Percentiles rank a stretch among this genome's conserved stretches.
Conservation (phyloP, 2,888 invertebrate species). For the Amitus sp. region DNA sequence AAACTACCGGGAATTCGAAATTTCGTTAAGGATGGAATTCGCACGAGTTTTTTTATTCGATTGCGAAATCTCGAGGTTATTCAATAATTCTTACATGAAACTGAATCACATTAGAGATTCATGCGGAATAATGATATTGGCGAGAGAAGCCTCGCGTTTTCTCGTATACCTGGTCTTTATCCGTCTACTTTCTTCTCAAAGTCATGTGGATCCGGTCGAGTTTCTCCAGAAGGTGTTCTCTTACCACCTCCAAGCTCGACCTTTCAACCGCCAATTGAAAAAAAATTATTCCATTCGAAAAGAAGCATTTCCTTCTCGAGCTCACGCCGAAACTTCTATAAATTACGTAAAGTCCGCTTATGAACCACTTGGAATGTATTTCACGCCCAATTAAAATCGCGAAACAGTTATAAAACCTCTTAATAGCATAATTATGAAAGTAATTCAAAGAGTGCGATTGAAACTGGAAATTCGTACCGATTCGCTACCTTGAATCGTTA, state of each 20-base stretch:
- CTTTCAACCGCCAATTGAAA: not conserved
- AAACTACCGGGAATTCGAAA: too few relatives aligned
- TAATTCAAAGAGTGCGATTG: slow-evolving; percentile 21
- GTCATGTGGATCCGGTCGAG: slow-evolving; percentile 51
- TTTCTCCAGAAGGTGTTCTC: slow-evolving; percentile 55
- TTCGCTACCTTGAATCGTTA: slow-evolving; percentile 19
- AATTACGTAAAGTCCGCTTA: too few relatives aligned
- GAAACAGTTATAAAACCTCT: not conserved
- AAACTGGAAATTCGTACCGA: slow-evolving; percentile 11
- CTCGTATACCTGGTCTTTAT: slow-evolving; percentile 37
- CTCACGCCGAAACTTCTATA: too few relatives aligned
- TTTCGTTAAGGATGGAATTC: too few relatives aligned
- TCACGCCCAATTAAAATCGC: not conserved
- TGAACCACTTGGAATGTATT: not conserved
- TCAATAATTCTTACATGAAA: too few relatives aligned
- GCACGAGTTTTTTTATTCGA: too few relatives aligned
- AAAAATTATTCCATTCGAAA: not conserved
- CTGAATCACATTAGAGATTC: too few relatives aligned
- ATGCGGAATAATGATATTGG: slow-evolving; percentile 10
- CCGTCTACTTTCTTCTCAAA: slow-evolving; percentile 57
- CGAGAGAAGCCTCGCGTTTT: slow-evolving; percentile 13
- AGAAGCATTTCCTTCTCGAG: not conserved
- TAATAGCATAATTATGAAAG: slow-evolving; percentile 4
- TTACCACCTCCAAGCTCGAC: slow-evolving; percentile 18
- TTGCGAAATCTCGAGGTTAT: too few relatives aligned